phyloP scores from a whole-genome alignment of 2,113 vertebrate genomes.

The Brachirus orientalis region DNA sequence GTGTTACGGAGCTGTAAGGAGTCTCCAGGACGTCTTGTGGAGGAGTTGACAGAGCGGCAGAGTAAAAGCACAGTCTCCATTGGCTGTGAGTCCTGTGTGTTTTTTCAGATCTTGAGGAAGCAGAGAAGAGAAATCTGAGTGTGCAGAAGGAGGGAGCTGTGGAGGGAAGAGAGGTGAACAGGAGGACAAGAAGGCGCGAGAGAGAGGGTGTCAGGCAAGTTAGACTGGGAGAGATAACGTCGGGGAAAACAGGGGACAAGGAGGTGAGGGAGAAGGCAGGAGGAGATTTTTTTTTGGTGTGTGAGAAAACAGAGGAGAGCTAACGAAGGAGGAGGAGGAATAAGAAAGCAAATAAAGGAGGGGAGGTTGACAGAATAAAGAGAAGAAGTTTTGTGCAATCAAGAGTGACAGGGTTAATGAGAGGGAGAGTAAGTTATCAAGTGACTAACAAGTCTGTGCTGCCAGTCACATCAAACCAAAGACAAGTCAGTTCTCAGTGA shows the following conservation, averaged over 20 bases:
- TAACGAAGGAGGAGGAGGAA: conserved; percentile 27
- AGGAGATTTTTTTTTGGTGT: conserved; percentile 61
- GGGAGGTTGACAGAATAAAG: conserved; percentile 26
- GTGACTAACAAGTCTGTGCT: conserved; percentile 27
- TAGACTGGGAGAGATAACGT: conserved; percentile 4
- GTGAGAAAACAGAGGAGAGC: conserved; percentile 34
- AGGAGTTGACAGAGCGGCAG: conserved; percentile 52
- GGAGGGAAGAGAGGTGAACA: conserved; percentile 40
- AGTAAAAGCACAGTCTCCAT: conserved; percentile 6
- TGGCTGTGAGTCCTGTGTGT: conserved; percentile 41
- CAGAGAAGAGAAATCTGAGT: conserved; percentile 42
- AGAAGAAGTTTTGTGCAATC: background rate
- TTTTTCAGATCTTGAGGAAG: conserved; percentile 47
- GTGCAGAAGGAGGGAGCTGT: conserved; percentile 20
- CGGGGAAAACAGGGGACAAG: conserved; percentile 3
- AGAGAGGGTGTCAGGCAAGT: conserved; percentile 4
- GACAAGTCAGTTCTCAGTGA: conserved; percentile 42
- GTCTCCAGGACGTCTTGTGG: conserved; percentile 50
- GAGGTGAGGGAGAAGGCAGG: conserved; percentile 68
- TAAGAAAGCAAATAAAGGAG: conserved; percentile 24
- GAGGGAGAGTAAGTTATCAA: conserved; percentile 75
- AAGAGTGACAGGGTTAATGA: conserved; percentile 46
- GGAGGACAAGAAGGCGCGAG: conserved; percentile 43
- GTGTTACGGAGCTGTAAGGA: conserved; percentile 49
- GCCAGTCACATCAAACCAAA: conserved; percentile 26